phyloP scores from a whole-genome alignment of 2,113 vertebrate species.

The Ascaphus truei region DNA sequence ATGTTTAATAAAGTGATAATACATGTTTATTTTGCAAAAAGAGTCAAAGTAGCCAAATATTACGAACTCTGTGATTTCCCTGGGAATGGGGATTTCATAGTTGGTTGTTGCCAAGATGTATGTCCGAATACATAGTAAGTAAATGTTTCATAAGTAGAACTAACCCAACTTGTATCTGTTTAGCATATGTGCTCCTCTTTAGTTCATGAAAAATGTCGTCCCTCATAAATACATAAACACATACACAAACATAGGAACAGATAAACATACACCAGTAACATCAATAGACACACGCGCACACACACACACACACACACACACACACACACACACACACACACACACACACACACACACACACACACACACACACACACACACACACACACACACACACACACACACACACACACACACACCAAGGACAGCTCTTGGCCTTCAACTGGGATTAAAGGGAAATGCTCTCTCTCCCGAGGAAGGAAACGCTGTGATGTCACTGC shows the following conservation, averaged over 20 bases:
- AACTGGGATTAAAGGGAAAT: conserved; percentile 23
- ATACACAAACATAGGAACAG: background rate
- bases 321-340: too few species aligned
- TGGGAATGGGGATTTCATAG: too few species aligned
- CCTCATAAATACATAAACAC: background rate
- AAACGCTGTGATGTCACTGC: conserved; percentile 23
- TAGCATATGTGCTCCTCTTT: background rate
- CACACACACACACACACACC: too few species aligned
- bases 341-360: too few species aligned
- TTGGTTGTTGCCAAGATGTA: background rate
- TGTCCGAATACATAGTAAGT: background rate
- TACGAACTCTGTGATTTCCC: too few species aligned
- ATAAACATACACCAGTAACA: conserved; percentile 1
- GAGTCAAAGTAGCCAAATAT: too few species aligned
- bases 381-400: too few species aligned
- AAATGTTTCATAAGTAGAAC: background rate
- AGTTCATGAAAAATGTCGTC: background rate
- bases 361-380: too few species aligned
- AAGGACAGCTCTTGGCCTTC: background rate
- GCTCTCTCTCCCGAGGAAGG: conserved; percentile 12
- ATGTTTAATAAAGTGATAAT: too few species aligned
- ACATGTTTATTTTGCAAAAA: too few species aligned
- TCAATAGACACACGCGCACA: background rate
- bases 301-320: background rate
- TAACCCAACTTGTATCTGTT: background rate